A percentile compares a stretch with the other conserved stretches of the same genome.
Evolutionary conservation across 37 sponge, comb jelly and placozoan species (phyloP).

Genomic region (Chondrilla cf. caribensis): DNA sequence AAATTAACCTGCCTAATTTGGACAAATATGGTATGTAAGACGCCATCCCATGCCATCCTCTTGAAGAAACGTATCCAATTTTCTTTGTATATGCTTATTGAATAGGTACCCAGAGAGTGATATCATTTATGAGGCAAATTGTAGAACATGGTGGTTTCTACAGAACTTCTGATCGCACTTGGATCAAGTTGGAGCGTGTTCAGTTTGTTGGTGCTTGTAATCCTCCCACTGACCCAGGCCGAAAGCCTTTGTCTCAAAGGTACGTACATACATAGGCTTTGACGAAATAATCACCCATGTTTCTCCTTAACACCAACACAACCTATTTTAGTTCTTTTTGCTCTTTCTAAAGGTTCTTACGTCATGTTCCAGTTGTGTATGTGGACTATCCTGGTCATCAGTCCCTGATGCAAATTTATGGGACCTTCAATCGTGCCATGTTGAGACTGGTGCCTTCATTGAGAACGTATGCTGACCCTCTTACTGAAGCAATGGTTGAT

Average conservation of each 20-base stretch:
- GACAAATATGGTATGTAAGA: conserved; percentile 83
- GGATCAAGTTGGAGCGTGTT: conserved; percentile 88
- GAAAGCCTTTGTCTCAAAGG: conserved; percentile 92
- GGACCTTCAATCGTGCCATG: conserved; percentile 98
- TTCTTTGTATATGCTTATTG: no score
- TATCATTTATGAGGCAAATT: conserved; percentile 94
- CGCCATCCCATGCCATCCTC: neutral
- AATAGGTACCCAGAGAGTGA: conserved; percentile 92
- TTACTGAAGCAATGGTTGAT: conserved; percentile 98
- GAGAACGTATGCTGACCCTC: conserved; percentile 84
- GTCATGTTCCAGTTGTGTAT: conserved; percentile 97
- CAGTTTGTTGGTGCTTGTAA: conserved; percentile 99
- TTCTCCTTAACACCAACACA: neutral
- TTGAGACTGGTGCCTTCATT: conserved; percentile 87
- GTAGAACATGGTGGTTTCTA: conserved; percentile 97
- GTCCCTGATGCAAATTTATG: conserved; percentile 96
- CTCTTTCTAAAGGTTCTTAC: conserved; percentile 72
- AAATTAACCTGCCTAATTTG: conserved; percentile 91
- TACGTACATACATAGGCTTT: no score
- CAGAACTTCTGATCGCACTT: conserved; percentile 86
- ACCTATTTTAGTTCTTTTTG: neutral
- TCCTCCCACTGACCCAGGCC: conserved; percentile 96
- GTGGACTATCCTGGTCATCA: conserved; percentile 95
- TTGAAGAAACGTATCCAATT: neutral
- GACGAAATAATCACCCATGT: neutral